Percentiles rank a stretch among this genome's conserved stretches.
These are phyloP conservation scores for Heteronetta atricapilla DNA, from an alignment of 2,113 vertebrate species.

Conservation along the genomic window DNA sequence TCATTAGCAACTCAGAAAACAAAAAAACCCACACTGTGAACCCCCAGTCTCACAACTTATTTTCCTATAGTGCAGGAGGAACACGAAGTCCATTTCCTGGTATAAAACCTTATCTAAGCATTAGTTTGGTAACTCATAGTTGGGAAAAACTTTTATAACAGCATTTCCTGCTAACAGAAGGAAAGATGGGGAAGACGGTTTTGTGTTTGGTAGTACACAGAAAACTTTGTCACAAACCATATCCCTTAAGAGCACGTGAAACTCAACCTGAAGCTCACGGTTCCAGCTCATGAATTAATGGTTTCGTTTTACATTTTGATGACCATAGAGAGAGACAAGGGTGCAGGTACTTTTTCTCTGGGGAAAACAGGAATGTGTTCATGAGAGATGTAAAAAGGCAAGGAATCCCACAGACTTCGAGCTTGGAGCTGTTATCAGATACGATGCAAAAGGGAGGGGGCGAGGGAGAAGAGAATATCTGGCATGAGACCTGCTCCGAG, in stretches of 20 bases:
- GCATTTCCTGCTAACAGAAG: neutral
- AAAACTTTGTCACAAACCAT: neutral
- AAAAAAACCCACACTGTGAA: neutral
- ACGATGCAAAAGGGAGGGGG: neutral
- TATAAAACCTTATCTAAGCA: neutral
- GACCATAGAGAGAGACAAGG: neutral
- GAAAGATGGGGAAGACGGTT: neutral
- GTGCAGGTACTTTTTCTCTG: neutral
- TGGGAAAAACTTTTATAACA: neutral
- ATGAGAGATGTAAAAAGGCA: neutral
- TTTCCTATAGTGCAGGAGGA: neutral
- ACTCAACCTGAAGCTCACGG: neutral
- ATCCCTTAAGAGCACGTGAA: neutral
- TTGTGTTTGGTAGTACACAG: neutral
- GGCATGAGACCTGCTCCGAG: neutral
- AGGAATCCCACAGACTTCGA: neutral
- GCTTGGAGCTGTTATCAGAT: constrained; percentile 13
- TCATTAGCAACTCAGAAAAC: neutral
- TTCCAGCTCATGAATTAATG: neutral
- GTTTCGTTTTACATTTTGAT: neutral
- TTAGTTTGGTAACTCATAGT: neutral
- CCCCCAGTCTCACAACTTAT: neutral
- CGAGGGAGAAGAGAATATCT: neutral
- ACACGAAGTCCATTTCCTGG: neutral
- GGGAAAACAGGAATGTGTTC: constrained; percentile 40